Evolutionary conservation across 2,113 vertebrate genomes (phyloP), one percentile per base, ranked within the genome.

Genomic region (Coptodon rendalli): DNA sequence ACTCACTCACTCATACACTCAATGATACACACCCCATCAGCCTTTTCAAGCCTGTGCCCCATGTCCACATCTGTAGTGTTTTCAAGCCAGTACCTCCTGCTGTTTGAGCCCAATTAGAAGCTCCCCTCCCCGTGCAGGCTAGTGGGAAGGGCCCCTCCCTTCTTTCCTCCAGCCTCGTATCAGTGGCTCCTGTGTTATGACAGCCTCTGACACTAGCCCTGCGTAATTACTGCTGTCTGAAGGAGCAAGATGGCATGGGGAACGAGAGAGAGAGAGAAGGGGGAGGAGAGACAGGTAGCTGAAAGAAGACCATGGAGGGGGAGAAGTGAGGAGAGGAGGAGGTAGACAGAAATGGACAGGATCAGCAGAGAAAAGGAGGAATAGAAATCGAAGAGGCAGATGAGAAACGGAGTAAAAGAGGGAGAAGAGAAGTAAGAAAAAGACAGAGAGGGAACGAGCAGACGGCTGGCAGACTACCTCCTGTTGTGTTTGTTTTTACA

Each of bases 101-200:
- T 87, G 93, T 92, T 81, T 90, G 82, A 88, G 88, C 91, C 94
- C 94, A 95, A 94, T 94, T 95, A 94, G 91, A 90, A 83, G 86
- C 91, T 92, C 82, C 88, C 92, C 89, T 93, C 80, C 89, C 83
- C 63, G 53, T 81, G 91, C 88, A 86, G 86, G 48, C 85, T 19
- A 80, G 90, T 7, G 40, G 45, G 79, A 57, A 57, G 68, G 45
- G 27, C 57, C 88, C 87, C 87, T 78, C 81, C 87, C 84, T 61
- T 63, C 86, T 34, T 53, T 61, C 45, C 31, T 56, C 61, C 87
- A 56, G 73, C 76, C 78, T 92, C 84, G 29, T 76, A 87, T 87
- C 29, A 24, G 90, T 87, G 83, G 86, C 91, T 90, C 80, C 81
- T 5, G 22, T 91, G 90, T 94, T 92, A 86, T 94, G 91, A 92